These are phyloP conservation scores for Prunella strophiata DNA, from an alignment of 2,797 vertebrate genomes.

Conservation along the genomic window DNA sequence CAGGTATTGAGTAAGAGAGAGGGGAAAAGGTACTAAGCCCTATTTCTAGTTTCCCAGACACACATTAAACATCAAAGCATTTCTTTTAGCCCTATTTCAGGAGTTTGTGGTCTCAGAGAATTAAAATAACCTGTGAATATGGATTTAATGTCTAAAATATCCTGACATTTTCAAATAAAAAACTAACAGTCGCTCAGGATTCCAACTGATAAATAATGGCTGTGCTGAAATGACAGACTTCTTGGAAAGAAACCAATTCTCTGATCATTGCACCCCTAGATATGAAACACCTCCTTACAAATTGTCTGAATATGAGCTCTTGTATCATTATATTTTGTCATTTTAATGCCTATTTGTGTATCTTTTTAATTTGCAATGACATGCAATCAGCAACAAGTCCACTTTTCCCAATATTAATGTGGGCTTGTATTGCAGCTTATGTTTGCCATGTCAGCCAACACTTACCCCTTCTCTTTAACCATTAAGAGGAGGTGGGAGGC, in stretches of 20 bases:
- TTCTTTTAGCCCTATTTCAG: slow-evolving; percentile 58
- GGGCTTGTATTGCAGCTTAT: slow-evolving; percentile 57
- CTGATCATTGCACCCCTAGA: slow-evolving; percentile 73
- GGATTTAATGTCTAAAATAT: slow-evolving; percentile 69
- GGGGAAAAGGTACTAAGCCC: slow-evolving; percentile 40
- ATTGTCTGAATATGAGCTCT: slow-evolving; percentile 67
- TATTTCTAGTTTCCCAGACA: slow-evolving; percentile 33
- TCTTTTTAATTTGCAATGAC: slow-evolving; percentile 65
- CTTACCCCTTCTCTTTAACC: slow-evolving; percentile 24
- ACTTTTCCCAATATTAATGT: slow-evolving; percentile 61
- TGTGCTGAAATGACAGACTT: slow-evolving; percentile 72
- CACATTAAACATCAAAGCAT: slow-evolving; percentile 66
- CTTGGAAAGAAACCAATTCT: slow-evolving; percentile 75
- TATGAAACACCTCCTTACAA: slow-evolving; percentile 79
- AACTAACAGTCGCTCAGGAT: slow-evolving; percentile 55
- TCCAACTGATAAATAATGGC: slow-evolving; percentile 74
- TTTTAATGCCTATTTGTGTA: slow-evolving; percentile 70
- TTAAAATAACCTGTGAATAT: slow-evolving; percentile 69
- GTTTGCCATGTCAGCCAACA: slow-evolving; percentile 40
- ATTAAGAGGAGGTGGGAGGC: neutral
- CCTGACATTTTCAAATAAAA: slow-evolving; percentile 70
- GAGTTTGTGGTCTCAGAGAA: slow-evolving; percentile 61
- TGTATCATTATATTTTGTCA: slow-evolving; percentile 68
- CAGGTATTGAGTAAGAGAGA: slow-evolving; percentile 60
- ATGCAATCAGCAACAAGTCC: slow-evolving; percentile 67